A percentile compares a stretch with the other conserved stretches of the same genome.
phyloP scores from a whole-genome alignment of 1,140 invertebrate species.

The Calliopsis andreniformis region DNA sequence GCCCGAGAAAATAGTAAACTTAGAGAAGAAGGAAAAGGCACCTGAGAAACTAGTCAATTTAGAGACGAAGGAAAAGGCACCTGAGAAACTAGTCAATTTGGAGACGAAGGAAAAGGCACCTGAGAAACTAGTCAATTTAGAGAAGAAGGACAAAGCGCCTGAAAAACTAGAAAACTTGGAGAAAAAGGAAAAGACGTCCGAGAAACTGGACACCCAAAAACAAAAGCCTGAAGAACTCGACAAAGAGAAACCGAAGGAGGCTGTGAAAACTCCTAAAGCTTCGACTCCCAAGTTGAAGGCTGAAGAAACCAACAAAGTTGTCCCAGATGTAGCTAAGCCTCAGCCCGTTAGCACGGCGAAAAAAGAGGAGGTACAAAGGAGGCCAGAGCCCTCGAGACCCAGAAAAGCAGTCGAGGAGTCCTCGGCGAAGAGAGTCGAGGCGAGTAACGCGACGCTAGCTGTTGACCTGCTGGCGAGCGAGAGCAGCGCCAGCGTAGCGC shows the following conservation, averaged over 20 bases:
- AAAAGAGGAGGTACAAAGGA: not conserved
- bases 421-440: not conserved
- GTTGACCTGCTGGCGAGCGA: slow-evolving; percentile 35
- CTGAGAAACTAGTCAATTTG: not conserved
- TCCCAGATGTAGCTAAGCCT: no score
- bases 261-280: no score
- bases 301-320: no score
- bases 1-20: no score
- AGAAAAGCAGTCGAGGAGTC: not conserved
- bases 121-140: not conserved
- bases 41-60: not conserved
- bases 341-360: not conserved
- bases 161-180: no score
- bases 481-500: slow-evolving; percentile 40
- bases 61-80: not conserved
- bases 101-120: not conserved
- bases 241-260: no score
- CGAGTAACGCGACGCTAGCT: slow-evolving; percentile 3
- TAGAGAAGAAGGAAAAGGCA: not conserved
- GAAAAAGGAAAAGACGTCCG: no score
- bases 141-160: not conserved
- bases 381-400: not conserved
- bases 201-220: no score
- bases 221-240: no score
- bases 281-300: no score